Evolutionary conservation across 2,113 vertebrate species (phyloP).

Genomic region (Melanerpes formicivorus): DNA sequence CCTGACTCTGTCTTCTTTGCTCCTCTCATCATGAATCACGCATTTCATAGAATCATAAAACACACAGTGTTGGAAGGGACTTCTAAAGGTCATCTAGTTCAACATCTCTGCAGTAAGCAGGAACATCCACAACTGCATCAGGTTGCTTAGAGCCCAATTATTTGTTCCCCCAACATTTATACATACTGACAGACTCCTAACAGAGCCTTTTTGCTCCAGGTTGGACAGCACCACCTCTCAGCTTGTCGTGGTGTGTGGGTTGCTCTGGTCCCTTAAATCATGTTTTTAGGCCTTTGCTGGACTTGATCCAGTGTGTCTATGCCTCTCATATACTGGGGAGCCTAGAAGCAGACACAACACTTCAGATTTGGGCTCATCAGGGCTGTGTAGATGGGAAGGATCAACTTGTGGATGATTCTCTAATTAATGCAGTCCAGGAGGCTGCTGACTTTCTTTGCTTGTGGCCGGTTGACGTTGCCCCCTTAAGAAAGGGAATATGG

Average conservation of each 20-base stretch:
- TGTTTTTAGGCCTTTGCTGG: not conserved
- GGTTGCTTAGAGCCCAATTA: too few relatives aligned
- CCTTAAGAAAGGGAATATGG: too few relatives aligned
- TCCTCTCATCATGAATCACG: not conserved
- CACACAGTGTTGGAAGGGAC: too few relatives aligned
- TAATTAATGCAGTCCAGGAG: not conserved
- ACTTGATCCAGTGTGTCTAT: not conserved
- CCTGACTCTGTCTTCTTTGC: not conserved
- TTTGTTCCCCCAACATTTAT: too few relatives aligned
- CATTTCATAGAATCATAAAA: not conserved
- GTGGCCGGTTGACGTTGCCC: too few relatives aligned
- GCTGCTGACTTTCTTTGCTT: not conserved
- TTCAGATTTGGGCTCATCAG: not conserved
- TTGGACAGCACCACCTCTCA: not conserved
- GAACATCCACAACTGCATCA: too few relatives aligned
- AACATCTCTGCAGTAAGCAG: too few relatives aligned
- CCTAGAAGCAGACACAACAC: rapidly evolving
- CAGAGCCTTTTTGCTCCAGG: not conserved
- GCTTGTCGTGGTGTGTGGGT: not conserved
- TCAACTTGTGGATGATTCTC: not conserved
- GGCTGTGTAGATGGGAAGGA: not conserved
- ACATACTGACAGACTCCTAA: not conserved
- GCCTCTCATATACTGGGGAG: not conserved
- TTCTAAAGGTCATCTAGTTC: too few relatives aligned
- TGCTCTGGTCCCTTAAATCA: not conserved